Conservation (phyloP, 2,797 vertebrate species). For the Siniperca scherzeri region DNA sequence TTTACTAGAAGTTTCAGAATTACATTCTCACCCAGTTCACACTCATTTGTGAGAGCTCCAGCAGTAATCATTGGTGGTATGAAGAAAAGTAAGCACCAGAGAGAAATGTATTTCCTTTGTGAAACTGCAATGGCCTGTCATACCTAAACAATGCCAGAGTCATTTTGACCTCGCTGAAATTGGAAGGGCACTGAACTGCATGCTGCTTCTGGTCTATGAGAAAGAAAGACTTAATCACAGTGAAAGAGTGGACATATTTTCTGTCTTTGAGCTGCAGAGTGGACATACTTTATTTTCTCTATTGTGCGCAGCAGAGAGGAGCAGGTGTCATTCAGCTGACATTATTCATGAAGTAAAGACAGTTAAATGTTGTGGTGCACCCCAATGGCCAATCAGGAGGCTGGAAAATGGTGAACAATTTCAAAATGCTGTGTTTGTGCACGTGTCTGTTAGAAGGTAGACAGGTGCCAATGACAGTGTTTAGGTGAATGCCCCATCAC, state of each 20-base stretch:
- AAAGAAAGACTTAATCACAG: conserved; percentile 26
- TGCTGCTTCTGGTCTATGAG: neutral
- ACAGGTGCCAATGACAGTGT: conserved; percentile 50
- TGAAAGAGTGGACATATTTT: neutral
- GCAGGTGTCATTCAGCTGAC: neutral
- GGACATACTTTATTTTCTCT: neutral
- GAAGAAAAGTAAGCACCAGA: conserved; percentile 11
- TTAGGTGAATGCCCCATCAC: conserved; percentile 1
- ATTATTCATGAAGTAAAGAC: neutral
- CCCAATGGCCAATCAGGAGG: neutral
- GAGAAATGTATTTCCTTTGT: conserved; percentile 18
- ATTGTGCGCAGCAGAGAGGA: neutral
- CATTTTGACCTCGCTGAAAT: neutral
- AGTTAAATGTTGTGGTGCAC: neutral
- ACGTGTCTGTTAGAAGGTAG: neutral
- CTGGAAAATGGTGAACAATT: neutral
- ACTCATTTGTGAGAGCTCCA: neutral
- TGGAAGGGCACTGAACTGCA: conserved; percentile 4
- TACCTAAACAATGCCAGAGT: neutral
- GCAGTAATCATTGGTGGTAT: neutral
- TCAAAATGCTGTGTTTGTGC: neutral
- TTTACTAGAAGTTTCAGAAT: conserved; percentile 13
- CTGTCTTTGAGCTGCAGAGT: neutral
- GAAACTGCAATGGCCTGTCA: neutral
- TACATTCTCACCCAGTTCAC: conserved; percentile 16